phyloP scores from a whole-genome alignment of 1,140 invertebrate genomes.

The Solen grandis region DNA sequence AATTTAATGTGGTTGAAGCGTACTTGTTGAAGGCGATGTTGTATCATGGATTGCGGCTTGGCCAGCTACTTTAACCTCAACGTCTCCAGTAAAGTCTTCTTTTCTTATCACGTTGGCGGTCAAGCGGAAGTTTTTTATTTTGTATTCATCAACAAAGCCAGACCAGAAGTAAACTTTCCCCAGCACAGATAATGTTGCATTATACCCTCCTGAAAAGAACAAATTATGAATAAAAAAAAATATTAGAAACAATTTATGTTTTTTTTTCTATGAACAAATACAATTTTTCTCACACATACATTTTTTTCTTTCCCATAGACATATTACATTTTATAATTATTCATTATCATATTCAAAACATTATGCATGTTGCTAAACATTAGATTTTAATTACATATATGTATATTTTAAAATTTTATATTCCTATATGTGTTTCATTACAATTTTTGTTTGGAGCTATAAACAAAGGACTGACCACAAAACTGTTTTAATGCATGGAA shows the following conservation, averaged over 20 bases:
- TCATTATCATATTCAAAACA: no score
- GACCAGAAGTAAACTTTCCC: constrained; percentile 71
- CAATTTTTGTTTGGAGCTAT: no score
- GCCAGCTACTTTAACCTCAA: constrained; percentile 57
- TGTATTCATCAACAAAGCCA: constrained; percentile 62
- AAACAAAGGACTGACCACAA: neutral
- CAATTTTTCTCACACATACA: neutral
- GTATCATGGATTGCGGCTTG: constrained; percentile 63
- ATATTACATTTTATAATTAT: neutral
- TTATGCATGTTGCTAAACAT: no score
- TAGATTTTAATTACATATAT: no score
- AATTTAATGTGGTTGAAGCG: no score
- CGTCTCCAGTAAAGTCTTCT: constrained; percentile 12
- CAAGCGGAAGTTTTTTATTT: constrained; percentile 60
- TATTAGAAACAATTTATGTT: neutral
- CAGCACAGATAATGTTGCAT: constrained; percentile 60
- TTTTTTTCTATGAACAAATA: neutral
- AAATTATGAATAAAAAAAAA: constrained; percentile 11
- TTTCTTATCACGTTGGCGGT: constrained; percentile 61
- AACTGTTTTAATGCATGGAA: no score
- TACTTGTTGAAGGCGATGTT: no score
- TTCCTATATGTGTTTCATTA: no score
- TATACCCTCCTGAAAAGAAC: constrained; percentile 66
- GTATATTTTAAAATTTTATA: no score
- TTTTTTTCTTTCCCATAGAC: neutral